Conservation (phyloP, 2,113 vertebrate genomes). For the Vanacampus margaritifer region DNA sequence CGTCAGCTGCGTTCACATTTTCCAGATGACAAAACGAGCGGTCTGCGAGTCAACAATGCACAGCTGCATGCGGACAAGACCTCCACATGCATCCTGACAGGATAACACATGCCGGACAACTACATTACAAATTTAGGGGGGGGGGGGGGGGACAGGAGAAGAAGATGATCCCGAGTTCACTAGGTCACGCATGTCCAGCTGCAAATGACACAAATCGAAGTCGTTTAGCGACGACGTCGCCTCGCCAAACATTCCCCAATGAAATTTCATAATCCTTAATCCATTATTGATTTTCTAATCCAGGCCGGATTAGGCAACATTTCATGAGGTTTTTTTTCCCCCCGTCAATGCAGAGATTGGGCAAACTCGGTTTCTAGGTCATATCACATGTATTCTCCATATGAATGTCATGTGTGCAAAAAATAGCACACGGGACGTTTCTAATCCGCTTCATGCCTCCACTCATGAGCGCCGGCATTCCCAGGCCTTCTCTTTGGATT, state of each 20-base stretch:
- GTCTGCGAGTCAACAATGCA: conserved; percentile 20
- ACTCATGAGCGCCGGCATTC: conserved; percentile 38
- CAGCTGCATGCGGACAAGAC: conserved; percentile 34
- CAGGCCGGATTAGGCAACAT: conserved; percentile 44
- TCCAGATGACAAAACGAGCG: conserved; percentile 28
- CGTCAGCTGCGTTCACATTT: conserved; percentile 24
- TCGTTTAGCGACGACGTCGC: not conserved
- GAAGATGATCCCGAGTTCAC: conserved; percentile 3
- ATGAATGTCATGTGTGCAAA: conserved; percentile 39
- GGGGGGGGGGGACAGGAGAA: not conserved
- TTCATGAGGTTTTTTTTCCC: conserved; percentile 23
- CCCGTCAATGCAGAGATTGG: conserved; percentile 33
- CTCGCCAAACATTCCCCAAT: conserved; percentile 42
- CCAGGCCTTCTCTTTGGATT: conserved; percentile 26
- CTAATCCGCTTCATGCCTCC: conserved; percentile 50
- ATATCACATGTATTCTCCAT: conserved; percentile 17
- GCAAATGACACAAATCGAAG: conserved; percentile 6
- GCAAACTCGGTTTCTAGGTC: conserved; percentile 57
- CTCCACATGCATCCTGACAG: conserved; percentile 38
- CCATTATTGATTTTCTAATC: conserved; percentile 61
- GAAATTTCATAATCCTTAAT: conserved; percentile 60
- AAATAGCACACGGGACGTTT: conserved; percentile 40
- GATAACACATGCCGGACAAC: conserved; percentile 22
- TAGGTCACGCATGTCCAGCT: not conserved
- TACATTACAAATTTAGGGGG: conserved; percentile 15